Conservation (phyloP, 1,140 invertebrate species). For the Brachionus manjavacas region DNA sequence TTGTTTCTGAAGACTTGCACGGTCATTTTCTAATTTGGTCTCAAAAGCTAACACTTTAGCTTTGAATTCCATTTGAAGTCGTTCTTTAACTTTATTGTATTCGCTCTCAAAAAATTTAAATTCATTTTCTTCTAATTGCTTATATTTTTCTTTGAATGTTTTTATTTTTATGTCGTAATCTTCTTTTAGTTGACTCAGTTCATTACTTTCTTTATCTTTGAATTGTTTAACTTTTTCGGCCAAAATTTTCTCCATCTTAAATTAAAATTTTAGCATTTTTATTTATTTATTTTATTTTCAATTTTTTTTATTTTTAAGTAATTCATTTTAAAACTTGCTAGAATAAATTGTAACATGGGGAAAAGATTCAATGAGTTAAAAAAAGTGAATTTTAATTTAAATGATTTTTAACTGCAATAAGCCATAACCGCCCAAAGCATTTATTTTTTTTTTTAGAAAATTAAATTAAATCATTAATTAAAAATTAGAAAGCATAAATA, state of each 20-base stretch:
- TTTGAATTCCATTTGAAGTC: conserved; percentile 1
- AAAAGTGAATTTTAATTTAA: no score
- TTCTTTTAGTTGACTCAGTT: conserved; percentile 25
- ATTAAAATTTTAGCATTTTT: background rate
- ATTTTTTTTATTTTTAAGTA: no score
- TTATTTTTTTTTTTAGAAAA: no score
- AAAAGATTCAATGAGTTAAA: no score
- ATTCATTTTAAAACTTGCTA: no score
- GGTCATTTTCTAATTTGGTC: background rate
- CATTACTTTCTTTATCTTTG: conserved; percentile 12
- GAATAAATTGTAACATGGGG: background rate
- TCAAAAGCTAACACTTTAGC: background rate
- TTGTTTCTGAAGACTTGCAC: background rate
- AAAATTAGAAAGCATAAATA: no score
- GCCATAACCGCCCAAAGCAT: no score
- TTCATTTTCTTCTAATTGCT: conserved; percentile 36
- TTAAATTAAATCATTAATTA: no score
- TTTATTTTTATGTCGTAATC: conserved; percentile 38
- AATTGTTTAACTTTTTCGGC: conserved; percentile 20
- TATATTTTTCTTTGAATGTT: conserved; percentile 41
- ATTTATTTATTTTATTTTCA: no score
- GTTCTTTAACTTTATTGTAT: conserved; percentile 17
- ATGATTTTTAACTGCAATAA: no score
- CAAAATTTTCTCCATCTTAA: conserved; percentile 39
- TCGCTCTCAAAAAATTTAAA: conserved; percentile 17